Base-by-base conservation (phyloP, 2,888 invertebrate species). In the Synergus japonicus region DNA sequence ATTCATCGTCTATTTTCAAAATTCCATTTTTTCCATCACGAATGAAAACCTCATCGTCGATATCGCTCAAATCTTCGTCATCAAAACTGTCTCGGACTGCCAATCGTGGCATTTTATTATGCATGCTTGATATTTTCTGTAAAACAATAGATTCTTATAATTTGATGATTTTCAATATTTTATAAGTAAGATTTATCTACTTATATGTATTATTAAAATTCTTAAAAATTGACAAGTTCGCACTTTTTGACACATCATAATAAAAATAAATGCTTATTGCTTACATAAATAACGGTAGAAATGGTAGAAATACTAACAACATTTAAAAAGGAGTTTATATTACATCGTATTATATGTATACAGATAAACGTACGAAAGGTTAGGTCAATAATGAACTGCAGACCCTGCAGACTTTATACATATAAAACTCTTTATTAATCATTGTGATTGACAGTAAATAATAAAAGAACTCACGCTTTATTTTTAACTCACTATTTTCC, bases 31-130 rank as follows among this genome's bases (percentile, higher is more conserved):
- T 94, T 22, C 96, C 95, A 92, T 96, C 96, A 82, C 95, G 93
- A 85, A 96, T 96, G 89, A 96, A 96, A 22, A 96, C 96, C 90
- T 96, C 96, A 90, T 96, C 96, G 87, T 96, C 96, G 15, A 96
- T 95, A 91, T 96, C 96, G 87, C 96, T 96, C 85, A 95, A 93
- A 83, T 95, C 94, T 83, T 96, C 96, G 85, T 96, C 96, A 87
- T 96, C 96, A 82, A 95, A 93, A 86, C 95, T 95, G 90, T 96
- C 96, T 83, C 94, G 93, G 66, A 95, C 94, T 85, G 95, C 94
- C 77, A 95, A 93, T 85, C 94, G 93, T 87, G 94, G 94, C 87
- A 94, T 93, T 84, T 94, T 93, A 85, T 94, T 94, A 93, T 94
- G 95, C 76, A 88, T 85, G 89, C 93, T 94, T 87, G 94, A 92